These are phyloP conservation scores for Geotrupes spiniger DNA, from an alignment of 2,888 invertebrate genomes.

Conservation along the genomic window DNA sequence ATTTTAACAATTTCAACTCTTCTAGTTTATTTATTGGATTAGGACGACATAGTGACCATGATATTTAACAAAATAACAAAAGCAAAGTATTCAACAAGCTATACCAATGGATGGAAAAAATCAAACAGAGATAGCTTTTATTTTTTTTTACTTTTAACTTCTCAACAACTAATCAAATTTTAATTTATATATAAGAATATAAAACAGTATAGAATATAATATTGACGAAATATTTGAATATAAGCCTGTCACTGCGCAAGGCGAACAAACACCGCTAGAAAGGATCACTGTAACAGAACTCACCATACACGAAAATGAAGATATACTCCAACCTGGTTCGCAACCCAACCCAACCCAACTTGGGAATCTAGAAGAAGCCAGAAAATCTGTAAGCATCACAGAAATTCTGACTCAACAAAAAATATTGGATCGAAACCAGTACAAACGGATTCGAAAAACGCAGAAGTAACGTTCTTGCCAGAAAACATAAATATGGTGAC, in stretches of 20 bases:
- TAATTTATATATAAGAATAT: no score
- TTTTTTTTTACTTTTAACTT: no score
- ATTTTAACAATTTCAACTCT: no score
- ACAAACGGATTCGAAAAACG: constrained; percentile 41
- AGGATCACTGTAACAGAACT: constrained; percentile 49
- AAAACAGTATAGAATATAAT: no score
- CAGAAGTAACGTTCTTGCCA: constrained; percentile 48
- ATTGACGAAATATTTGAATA: constrained; percentile 33
- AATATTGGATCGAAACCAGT: constrained; percentile 40
- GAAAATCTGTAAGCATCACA: constrained; percentile 47
- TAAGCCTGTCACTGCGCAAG: constrained; percentile 45
- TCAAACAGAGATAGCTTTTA: no score
- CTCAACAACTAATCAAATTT: no score
- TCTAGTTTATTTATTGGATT: no score
- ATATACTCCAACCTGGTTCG: constrained; percentile 44
- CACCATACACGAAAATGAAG: constrained; percentile 47
- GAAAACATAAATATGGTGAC: constrained; percentile 46
- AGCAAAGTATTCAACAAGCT: no score
- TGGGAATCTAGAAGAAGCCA: constrained; percentile 48
- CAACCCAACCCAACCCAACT: constrained; percentile 43
- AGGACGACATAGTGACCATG: no score
- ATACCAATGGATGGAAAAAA: no score
- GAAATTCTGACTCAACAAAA: constrained; percentile 54
- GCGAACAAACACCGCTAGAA: constrained; percentile 49
- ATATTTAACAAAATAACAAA: no score